A percentile compares a stretch with the other conserved stretches of the same genome.
Conservation (phyloP, 1,140 invertebrate genomes). For the Sarcophaga bullata region DNA sequence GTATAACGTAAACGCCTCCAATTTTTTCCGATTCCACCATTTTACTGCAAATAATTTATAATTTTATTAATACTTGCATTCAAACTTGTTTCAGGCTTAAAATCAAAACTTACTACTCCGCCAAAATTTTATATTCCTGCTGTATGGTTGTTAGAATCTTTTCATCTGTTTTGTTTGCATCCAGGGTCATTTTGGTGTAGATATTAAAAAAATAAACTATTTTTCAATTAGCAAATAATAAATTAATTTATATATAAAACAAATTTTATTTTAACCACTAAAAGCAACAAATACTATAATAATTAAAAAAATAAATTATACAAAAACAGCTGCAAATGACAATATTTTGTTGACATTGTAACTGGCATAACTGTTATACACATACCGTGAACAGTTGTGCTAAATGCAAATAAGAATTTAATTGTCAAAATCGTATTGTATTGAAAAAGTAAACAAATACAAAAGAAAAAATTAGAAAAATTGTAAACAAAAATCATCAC, state of each 20-base stretch:
- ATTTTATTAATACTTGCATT: conserved; percentile 17
- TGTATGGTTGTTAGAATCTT: conserved; percentile 67
- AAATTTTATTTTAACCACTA: background rate
- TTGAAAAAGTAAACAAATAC: background rate
- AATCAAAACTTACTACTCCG: conserved; percentile 77
- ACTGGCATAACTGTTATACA: background rate
- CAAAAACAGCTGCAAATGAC: background rate
- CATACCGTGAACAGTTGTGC: background rate
- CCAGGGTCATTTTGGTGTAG: conserved; percentile 54
- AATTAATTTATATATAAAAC: background rate
- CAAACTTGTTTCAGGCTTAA: background rate
- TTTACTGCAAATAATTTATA: conserved; percentile 74
- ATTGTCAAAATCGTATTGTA: background rate
- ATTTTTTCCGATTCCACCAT: conserved; percentile 86
- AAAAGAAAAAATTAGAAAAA: background rate
- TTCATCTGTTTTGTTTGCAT: conserved; percentile 56
- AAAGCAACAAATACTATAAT: conserved; percentile 8
- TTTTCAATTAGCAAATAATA: background rate
- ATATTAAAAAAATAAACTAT: background rate
- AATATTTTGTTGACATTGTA: background rate
- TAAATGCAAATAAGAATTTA: too few species aligned
- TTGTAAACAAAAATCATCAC: background rate
- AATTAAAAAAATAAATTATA: background rate
- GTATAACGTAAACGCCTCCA: conserved; percentile 90
- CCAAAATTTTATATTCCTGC: conserved; percentile 80